Conservation (phyloP, 2,113 vertebrate genomes). For the Hippocampus comes region DNA sequence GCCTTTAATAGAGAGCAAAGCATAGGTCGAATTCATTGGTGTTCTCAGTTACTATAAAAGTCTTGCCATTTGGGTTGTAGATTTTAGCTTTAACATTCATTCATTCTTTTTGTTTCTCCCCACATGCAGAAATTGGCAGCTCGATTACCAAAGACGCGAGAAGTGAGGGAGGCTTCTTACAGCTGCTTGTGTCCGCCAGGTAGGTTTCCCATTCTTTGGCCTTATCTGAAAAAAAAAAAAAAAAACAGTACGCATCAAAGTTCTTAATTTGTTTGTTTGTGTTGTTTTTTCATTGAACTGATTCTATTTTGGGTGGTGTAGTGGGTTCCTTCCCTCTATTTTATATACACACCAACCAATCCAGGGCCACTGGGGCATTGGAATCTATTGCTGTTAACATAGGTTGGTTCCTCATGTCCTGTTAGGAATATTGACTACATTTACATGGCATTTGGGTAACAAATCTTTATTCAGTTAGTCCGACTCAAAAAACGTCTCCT, state of each 20-base stretch:
- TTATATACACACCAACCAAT: too few species aligned
- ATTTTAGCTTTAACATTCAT: background rate
- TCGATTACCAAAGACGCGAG: conserved; percentile 66
- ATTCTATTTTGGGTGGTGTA: too few species aligned
- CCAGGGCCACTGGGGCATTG: background rate
- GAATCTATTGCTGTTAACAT: background rate
- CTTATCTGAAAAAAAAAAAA: background rate
- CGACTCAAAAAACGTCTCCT: too few species aligned
- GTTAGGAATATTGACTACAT: too few species aligned
- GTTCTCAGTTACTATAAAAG: background rate
- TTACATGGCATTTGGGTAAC: too few species aligned
- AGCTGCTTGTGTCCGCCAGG: conserved; percentile 76
- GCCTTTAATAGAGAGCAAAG: too few species aligned
- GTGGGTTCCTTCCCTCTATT: too few species aligned
- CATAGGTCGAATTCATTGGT: background rate
- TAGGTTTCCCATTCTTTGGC: conserved; percentile 30
- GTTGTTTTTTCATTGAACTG: too few species aligned
- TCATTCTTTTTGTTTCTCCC: background rate
- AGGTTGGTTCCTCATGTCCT: background rate
- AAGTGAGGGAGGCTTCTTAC: conserved; percentile 61
- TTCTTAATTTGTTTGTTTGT: background rate
- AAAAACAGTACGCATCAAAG: background rate
- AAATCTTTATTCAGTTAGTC: too few species aligned
- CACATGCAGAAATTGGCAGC: conserved; percentile 68
- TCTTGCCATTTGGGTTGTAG: background rate